Conservation (phyloP, 2,113 vertebrate species). For the Pterophyllum scalare region DNA sequence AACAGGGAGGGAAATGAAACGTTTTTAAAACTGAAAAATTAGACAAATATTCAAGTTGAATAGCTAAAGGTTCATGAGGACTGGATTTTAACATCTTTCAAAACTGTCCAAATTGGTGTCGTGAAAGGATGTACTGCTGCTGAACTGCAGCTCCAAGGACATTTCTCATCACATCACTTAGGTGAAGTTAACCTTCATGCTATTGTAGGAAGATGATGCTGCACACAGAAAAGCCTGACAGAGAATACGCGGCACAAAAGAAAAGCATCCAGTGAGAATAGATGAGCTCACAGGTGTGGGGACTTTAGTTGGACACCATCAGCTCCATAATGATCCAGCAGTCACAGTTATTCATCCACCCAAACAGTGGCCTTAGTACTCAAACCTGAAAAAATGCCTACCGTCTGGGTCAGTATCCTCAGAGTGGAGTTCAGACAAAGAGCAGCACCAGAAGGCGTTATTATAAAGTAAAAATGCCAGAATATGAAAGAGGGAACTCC, state of each 20-base stretch:
- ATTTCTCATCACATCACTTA: not conserved
- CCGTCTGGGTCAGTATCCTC: accelerated
- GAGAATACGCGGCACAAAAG: not conserved
- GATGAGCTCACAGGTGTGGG: not conserved
- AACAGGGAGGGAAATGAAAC: not conserved
- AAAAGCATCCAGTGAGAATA: not conserved
- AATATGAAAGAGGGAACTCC: too few species aligned
- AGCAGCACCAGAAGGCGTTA: too few species aligned
- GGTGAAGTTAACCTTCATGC: not conserved
- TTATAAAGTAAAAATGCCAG: too few species aligned
- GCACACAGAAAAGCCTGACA: accelerated
- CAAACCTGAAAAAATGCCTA: not conserved
- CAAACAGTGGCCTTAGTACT: accelerated
- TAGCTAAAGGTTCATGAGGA: not conserved
- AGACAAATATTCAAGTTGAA: not conserved
- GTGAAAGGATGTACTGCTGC: not conserved
- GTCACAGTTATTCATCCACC: not conserved
- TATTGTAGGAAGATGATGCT: not conserved
- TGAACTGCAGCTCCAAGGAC: not conserved
- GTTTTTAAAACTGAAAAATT: not conserved
- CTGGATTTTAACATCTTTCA: not conserved
- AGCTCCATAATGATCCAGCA: not conserved
- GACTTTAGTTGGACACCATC: not conserved
- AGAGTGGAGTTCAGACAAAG: not conserved
- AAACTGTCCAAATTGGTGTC: not conserved